These are phyloP conservation scores for Drepana falcataria DNA, from an alignment of 2,888 invertebrate species.

Conservation along the genomic window DNA sequence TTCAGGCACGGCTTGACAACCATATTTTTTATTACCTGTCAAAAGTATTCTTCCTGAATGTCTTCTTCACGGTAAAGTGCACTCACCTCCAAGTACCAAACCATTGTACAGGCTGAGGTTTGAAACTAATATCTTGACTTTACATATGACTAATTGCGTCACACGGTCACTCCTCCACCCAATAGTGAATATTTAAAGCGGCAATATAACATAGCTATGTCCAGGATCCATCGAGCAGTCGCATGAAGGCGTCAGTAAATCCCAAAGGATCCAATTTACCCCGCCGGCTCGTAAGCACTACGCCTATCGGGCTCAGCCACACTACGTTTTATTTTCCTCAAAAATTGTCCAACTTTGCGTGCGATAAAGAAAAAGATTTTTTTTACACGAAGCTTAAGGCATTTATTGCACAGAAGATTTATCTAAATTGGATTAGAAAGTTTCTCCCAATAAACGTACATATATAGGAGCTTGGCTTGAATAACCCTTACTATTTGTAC, in stretches of 20 bases:
- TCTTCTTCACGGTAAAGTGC: too few species aligned
- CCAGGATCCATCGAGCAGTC: constrained; percentile 34
- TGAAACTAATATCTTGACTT: too few species aligned
- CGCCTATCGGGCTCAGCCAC: constrained; percentile 47
- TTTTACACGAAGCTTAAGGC: constrained; percentile 27
- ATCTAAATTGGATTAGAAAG: constrained; percentile 12
- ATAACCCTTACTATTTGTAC: not conserved
- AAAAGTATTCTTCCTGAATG: too few species aligned
- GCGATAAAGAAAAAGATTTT: constrained; percentile 45
- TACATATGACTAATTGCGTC: too few species aligned
- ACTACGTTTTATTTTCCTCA: constrained; percentile 49
- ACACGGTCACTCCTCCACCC: constrained; percentile 14
- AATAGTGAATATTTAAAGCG: constrained; percentile 58
- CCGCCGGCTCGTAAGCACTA: constrained; percentile 51
- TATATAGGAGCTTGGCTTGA: not conserved
- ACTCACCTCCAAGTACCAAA: too few species aligned
- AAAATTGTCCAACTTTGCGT: constrained; percentile 43
- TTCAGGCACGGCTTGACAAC: too few species aligned
- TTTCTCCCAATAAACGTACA: constrained; percentile 1
- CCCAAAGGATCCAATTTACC: constrained; percentile 68
- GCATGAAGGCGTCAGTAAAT: constrained; percentile 57
- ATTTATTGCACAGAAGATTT: constrained; percentile 21
- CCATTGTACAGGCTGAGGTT: too few species aligned
- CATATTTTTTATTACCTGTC: too few species aligned
- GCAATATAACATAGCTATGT: constrained; percentile 40